phyloP scores from a whole-genome alignment of 1,140 invertebrate species.

The Melipona quadrifasciata region DNA sequence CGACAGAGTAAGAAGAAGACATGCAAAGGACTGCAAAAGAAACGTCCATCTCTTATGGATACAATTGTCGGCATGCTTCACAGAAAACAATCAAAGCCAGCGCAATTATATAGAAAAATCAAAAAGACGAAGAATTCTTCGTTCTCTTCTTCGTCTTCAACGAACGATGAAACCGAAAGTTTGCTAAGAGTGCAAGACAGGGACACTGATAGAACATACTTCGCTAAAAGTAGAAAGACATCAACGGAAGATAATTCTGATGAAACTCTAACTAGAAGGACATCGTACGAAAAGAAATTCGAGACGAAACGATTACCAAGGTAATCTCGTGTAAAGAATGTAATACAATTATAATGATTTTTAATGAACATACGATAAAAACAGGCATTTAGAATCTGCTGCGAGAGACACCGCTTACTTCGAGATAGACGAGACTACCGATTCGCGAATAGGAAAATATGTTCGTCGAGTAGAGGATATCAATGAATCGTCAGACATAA shows the following conservation, averaged over 20 bases:
- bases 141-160: slow-evolving; percentile 45
- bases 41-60: slow-evolving; percentile 57
- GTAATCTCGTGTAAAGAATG: slow-evolving; percentile 28
- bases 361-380: not conserved
- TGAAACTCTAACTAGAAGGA: not conserved
- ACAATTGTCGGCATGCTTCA: slow-evolving; percentile 58
- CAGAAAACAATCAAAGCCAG: slow-evolving; percentile 27
- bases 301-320: slow-evolving; percentile 53
- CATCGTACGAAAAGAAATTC: slow-evolving; percentile 52
- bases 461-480: slow-evolving; percentile 34
- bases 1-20: slow-evolving; percentile 7
- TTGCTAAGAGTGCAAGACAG: slow-evolving; percentile 34
- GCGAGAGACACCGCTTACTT: slow-evolving; percentile 59
- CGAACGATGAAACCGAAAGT: slow-evolving; percentile 29
- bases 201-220: slow-evolving; percentile 9
- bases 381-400: slow-evolving; percentile 56
- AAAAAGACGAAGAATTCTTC: slow-evolving; percentile 48
- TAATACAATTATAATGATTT: not conserved
- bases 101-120: slow-evolving; percentile 51
- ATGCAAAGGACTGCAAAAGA: slow-evolving; percentile 14
- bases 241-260: not conserved
- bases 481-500: slow-evolving; percentile 50
- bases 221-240: not conserved
- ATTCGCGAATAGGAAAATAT: slow-evolving; percentile 9
- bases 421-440: slow-evolving; percentile 66